A percentile compares a stretch with the other conserved stretches of the same genome.
phyloP scores from a whole-genome alignment of 2,888 invertebrate species.

The Aspidapion aeneum region DNA sequence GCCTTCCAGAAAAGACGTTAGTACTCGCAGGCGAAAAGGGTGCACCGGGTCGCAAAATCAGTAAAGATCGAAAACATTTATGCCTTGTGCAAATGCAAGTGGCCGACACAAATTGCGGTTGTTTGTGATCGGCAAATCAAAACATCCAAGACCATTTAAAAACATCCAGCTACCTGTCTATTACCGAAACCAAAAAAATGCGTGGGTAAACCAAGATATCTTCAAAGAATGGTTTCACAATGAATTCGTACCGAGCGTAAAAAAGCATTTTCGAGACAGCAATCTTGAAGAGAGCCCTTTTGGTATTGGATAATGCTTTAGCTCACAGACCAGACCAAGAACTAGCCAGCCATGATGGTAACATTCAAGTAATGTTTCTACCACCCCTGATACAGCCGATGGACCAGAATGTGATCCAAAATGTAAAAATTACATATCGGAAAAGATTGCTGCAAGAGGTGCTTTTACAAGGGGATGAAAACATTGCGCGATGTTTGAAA shows the following conservation, averaged over 20 bases:
- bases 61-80: constrained; percentile 20
- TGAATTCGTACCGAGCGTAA: constrained; percentile 15
- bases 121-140: constrained; percentile 18
- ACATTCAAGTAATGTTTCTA: constrained; percentile 5
- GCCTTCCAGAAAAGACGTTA: constrained; percentile 10
- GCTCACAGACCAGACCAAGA: constrained; percentile 11
- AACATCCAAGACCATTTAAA: constrained; percentile 19
- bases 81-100: constrained; percentile 17
- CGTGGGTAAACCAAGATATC: constrained; percentile 15
- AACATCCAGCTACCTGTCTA: constrained; percentile 12
- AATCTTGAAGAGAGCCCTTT: constrained; percentile 15
- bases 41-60: constrained; percentile 17
- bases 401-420: constrained; percentile 19
- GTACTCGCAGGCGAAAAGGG: constrained; percentile 14
- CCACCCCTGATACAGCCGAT: constrained; percentile 18
- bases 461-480: constrained; percentile 5
- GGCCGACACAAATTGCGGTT: constrained; percentile 18
- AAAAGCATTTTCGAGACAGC: constrained; percentile 7
- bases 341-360: constrained; percentile 2
- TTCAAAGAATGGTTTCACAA: constrained; percentile 17
- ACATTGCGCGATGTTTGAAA: constrained; percentile 8
- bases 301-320: constrained; percentile 19
- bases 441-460: constrained; percentile 9
- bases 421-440: constrained; percentile 11
- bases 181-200: constrained; percentile 16